Evolutionary conservation across 2,888 invertebrate genomes (phyloP), one percentile per base, ranked within the genome.

Genomic region (Latrodectus elegans): DNA sequence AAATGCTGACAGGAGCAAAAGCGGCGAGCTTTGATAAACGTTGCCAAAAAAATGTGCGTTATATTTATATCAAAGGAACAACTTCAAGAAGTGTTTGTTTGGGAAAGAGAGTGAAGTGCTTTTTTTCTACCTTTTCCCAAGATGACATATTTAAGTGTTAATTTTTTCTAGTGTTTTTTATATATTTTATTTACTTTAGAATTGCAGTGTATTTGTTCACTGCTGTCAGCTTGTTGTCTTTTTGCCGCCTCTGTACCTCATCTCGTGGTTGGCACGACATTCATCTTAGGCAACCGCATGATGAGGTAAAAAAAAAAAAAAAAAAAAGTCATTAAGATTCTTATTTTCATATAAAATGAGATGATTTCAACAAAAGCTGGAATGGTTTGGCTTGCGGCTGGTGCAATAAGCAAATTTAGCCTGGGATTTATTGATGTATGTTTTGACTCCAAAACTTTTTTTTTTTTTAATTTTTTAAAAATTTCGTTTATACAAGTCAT

Each of bases 11-110:
- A 10, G 15, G 38, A 51, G 73, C 79, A 51, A 22, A 68, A 68
- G 49, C 84, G 73, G 82, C 53, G 70, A 52, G 22, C 84, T 84
- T 78, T 78, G 79, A 84, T 70, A 74, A 68, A 55, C 49, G 65
- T 79, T 84, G 84, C 84, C 84, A 84, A 75, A 68, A 81, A 60
- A 60, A 15, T 60, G 60, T 15, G n/a, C n/a, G 60, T 60, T 60
- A 60, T 60, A 60, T 60, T 60, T 60, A 60, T 60, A 60, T 60
- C n/a, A 60, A 60, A 60, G n/a, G 38, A 38, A 38, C 38, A 60
- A 60, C 60, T 15, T n/a, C 12, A 12, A n/a, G 60, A 60, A 11
- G 11, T n/a, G n/a, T 60, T 60, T 60, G 60, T 60, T 60, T 60
- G 60, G 12, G 60, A 60, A 60, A n/a, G 60, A 60, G 14, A n/a